Percentiles rank a stretch among this genome's conserved stretches.
Conservation (phyloP, 2,888 invertebrate species). For the Andrena bucephala region DNA sequence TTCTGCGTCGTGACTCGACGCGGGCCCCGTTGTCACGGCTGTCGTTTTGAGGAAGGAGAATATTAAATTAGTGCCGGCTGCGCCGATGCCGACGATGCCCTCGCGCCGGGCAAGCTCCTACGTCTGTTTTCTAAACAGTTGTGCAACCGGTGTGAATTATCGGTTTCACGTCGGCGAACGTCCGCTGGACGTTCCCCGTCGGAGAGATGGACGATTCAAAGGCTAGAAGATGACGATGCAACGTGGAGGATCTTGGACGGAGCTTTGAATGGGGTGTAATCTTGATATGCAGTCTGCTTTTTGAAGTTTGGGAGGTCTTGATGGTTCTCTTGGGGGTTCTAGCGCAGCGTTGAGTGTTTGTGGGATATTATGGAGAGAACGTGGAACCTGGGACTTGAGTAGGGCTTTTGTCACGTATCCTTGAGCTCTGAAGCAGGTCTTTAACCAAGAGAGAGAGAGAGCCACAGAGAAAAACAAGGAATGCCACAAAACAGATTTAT, state of each 20-base stretch:
- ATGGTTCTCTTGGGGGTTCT: neutral
- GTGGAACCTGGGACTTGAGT: no score
- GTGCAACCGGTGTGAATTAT: slow-evolving; percentile 35
- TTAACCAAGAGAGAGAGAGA: no score
- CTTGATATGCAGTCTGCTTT: neutral
- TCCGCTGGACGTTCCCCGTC: neutral
- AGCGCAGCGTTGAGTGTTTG: no score
- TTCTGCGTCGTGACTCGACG: slow-evolving; percentile 78
- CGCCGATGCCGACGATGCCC: slow-evolving; percentile 40
- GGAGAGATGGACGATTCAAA: neutral
- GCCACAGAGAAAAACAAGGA: no score
- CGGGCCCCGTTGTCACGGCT: slow-evolving; percentile 77
- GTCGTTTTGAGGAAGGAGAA: slow-evolving; percentile 74
- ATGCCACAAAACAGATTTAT: no score
- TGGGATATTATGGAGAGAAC: no score
- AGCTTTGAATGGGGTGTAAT: neutral
- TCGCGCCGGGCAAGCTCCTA: slow-evolving; percentile 19
- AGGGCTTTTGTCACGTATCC: no score
- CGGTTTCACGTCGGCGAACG: neutral
- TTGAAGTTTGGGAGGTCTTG: neutral
- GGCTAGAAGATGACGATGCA: neutral
- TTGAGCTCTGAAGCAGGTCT: no score
- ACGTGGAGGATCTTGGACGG: neutral
- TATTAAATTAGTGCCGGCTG: slow-evolving; percentile 77
- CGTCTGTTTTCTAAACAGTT: slow-evolving; percentile 44